phyloP scores from a whole-genome alignment of 2,888 invertebrate species.

The Dexiosoma caninum region DNA sequence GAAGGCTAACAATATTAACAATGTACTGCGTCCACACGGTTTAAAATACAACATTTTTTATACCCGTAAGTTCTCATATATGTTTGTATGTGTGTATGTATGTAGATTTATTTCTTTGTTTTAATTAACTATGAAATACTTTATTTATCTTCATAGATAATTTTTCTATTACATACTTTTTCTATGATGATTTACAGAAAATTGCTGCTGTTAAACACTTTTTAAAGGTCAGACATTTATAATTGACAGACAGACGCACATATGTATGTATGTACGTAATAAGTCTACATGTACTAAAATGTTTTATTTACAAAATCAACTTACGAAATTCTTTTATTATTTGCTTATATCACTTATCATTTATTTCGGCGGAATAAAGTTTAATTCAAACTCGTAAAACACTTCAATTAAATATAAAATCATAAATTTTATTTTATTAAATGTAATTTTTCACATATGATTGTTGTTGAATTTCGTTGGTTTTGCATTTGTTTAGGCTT shows the following conservation, averaged over 20 bases:
- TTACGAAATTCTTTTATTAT: neutral
- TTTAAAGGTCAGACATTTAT: neutral
- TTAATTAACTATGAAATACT: neutral
- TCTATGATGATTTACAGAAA: neutral
- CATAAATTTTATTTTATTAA: neutral
- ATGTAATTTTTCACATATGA: constrained; percentile 6
- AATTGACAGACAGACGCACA: neutral
- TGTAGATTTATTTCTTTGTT: neutral
- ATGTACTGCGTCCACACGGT: constrained; percentile 23
- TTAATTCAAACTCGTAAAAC: neutral
- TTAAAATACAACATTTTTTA: constrained; percentile 35
- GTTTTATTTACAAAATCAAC: neutral
- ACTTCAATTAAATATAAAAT: neutral
- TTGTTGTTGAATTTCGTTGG: neutral
- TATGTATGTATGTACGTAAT: neutral
- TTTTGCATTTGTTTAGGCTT: neutral
- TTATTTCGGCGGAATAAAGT: neutral
- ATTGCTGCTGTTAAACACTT: neutral
- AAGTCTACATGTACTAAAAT: neutral
- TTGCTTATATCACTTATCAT: neutral
- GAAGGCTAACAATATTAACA: constrained; percentile 46
- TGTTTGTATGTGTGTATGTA: no score
- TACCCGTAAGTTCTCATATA: no score
- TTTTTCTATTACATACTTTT: neutral
- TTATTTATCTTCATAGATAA: neutral